Conservation (phyloP, 2,113 vertebrate genomes). For the Tetraodon nigroviridis region DNA sequence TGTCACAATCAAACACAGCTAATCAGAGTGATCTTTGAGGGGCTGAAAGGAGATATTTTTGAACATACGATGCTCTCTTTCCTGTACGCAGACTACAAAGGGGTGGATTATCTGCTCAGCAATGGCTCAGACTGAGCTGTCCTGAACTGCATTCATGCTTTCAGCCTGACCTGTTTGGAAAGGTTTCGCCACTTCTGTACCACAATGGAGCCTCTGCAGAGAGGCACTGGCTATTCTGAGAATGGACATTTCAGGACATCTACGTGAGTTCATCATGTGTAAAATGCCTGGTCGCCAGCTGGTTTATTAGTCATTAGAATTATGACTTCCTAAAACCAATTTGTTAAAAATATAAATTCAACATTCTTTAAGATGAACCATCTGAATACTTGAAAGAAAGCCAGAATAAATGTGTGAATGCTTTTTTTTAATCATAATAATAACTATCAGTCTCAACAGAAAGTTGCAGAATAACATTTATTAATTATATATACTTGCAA, state of each 20-base stretch:
- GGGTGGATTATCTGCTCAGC: conserved; percentile 14
- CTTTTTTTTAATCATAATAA: neutral
- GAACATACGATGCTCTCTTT: neutral
- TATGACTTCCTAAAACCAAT: no score
- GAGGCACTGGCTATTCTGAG: neutral
- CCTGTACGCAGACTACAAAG: conserved; percentile 16
- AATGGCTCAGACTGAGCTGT: conserved; percentile 9
- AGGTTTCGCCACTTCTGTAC: neutral
- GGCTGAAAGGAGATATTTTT: conserved; percentile 35
- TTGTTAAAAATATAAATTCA: conserved; percentile 10
- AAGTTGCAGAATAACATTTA: no score
- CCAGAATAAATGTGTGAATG: neutral
- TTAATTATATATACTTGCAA: no score
- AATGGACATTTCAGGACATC: conserved; percentile 13
- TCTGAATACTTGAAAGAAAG: neutral
- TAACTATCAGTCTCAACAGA: no score
- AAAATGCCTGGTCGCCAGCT: conserved; percentile 21
- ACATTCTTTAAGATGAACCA: neutral
- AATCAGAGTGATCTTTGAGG: conserved; percentile 33
- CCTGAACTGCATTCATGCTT: conserved; percentile 18
- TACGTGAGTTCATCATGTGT: conserved; percentile 3
- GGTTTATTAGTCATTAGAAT: neutral
- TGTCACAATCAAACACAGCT: conserved; percentile 40
- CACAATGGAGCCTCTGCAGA: conserved; percentile 1
- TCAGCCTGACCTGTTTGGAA: conserved; percentile 24